Evolutionary conservation across 2,113 vertebrate genomes (phyloP), one percentile per base, ranked within the genome.

Genomic region (Neolamprologus caudopunctatus): DNA sequence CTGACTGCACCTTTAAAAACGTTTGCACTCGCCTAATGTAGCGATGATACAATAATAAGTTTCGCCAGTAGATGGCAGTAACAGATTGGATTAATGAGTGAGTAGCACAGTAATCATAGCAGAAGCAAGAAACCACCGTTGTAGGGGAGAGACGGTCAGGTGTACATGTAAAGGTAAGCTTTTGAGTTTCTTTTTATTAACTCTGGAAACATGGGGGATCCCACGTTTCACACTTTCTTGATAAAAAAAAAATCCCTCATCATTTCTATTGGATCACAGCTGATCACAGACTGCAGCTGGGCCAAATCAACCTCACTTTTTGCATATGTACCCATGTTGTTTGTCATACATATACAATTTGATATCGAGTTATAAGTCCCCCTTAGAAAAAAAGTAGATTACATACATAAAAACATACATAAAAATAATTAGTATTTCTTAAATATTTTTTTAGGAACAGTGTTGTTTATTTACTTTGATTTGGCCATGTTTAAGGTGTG

Each of bases 31-130:
- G 2, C 53, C 10, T 55, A 0, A 55, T 1, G n/a, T 55, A 55
- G 11, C 2, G 0, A 11, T 13, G 53, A 24, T 55, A 6, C 53
- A 55, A 54, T 54, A 13, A 24, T 2, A 55, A 0, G n/a, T 55
- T 54, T 3, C 0, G 10, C 53, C 53, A 55, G n/a, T 55, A 55
- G n/a, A 24, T 55, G 53, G 0, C n/a, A 24, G 53, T 55, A 24
- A 13, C 53, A 55, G 53, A 55, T 55, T 55, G 4, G 6, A 24
- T 1, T 24, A 24, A 55, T 24, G 53, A 55, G n/a, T 55, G 10
- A 55, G 53, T 24, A 54, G n/a, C 53, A 7, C 53, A 24, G 10
- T 13, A 24, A 4, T 24, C 53, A 1, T 4, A 12, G n/a, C n/a
- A 24, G 53, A 24, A 24, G 3, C 1, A 54, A 54, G 10, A 24